A percentile compares a stretch with the other conserved stretches of the same genome.
These are phyloP conservation scores for Eunapius fragilis DNA, from an alignment of 37 sponge, comb jelly and placozoan genomes.

Conservation along the genomic window DNA sequence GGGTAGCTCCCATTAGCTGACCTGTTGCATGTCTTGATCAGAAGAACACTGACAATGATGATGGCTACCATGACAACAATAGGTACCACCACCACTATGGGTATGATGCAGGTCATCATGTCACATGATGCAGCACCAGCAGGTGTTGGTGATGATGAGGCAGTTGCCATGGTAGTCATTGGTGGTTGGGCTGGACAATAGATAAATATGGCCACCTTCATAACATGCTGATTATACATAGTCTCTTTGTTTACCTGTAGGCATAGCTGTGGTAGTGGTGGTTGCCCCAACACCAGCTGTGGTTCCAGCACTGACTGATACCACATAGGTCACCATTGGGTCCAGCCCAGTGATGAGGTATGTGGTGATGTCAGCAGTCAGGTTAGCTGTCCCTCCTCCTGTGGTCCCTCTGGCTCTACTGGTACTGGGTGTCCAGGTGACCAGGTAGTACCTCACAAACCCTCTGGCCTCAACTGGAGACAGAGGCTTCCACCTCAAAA, in stretches of 20 bases:
- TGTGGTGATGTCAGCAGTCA: neutral
- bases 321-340: neutral
- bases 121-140: neutral
- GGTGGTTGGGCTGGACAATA: neutral
- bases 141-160: neutral
- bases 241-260: neutral
- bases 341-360: slow-evolving; percentile 2
- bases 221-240: no score
- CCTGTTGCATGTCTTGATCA: neutral
- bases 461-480: slow-evolving; percentile 45
- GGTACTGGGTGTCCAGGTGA: neutral
- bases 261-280: neutral
- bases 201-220: neutral
- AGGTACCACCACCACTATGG: neutral
- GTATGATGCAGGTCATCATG: neutral
- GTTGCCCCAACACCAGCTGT: neutral
- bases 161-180: neutral
- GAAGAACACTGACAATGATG: neutral
- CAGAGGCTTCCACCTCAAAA: slow-evolving; percentile 29
- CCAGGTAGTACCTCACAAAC: slow-evolving; percentile 14
- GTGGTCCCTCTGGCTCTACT: neutral
- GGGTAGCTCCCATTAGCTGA: neutral
- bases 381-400: neutral
- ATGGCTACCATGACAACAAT: neutral
- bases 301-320: neutral